Evolutionary conservation across 2,797 vertebrate genomes (phyloP).

Genomic region (Clamator glandarius): DNA sequence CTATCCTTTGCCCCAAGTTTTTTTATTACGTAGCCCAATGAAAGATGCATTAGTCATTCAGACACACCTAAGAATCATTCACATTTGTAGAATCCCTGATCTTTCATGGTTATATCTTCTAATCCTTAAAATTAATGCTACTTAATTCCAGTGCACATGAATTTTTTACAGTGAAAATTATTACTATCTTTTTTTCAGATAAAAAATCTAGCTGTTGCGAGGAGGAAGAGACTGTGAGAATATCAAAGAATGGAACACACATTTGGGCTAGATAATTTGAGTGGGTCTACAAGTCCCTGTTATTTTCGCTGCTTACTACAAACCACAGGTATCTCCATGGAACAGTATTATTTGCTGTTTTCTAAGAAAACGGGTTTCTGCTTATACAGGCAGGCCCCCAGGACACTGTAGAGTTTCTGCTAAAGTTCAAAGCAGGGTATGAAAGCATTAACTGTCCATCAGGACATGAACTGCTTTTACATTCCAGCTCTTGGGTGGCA

Average conservation of each 20-base stretch:
- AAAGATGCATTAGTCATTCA: background rate
- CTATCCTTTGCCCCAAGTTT: background rate
- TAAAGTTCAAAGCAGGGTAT: conserved; percentile 69
- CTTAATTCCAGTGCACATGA: background rate
- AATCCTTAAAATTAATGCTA: background rate
- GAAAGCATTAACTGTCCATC: conserved; percentile 47
- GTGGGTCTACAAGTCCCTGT: background rate
- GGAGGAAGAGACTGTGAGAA: background rate
- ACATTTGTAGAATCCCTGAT: background rate
- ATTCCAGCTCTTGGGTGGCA: conserved; percentile 45
- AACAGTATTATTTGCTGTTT: conserved; percentile 43
- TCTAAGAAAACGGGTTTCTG: conserved; percentile 54
- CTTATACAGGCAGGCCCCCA: conserved; percentile 5
- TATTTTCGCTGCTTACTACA: conserved; percentile 8
- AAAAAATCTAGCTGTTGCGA: background rate
- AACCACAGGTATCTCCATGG: conserved; percentile 6
- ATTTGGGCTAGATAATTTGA: background rate
- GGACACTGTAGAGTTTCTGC: conserved; percentile 33
- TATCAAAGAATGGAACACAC: background rate
- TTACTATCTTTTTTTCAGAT: background rate
- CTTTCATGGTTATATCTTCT: background rate
- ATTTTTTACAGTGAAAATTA: background rate
- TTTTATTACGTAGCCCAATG: background rate
- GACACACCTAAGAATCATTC: background rate
- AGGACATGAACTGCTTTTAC: conserved; percentile 44